Conservation (phyloP, 2,113 vertebrate genomes). For the Aix galericulata region DNA sequence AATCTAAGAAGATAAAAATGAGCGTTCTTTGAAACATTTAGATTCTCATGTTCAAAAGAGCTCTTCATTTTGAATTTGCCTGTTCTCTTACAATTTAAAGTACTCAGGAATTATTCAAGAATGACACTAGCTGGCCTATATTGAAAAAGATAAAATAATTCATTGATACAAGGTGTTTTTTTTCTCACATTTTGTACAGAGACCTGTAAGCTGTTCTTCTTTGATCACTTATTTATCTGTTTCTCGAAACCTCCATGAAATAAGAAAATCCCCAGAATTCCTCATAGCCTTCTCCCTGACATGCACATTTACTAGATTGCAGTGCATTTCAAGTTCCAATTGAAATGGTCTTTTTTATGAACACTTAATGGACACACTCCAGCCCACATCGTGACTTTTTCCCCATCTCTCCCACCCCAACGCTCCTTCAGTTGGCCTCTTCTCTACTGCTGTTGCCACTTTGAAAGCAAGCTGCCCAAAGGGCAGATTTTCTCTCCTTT, state of each 20-base stretch:
- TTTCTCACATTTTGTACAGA: neutral
- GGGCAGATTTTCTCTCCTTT: neutral
- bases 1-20: conserved; percentile 12
- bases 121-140: neutral
- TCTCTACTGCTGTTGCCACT: neutral
- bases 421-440: neutral
- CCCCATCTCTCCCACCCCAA: neutral
- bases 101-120: conserved; percentile 34
- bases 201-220: neutral
- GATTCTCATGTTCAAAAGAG: neutral
- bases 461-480: neutral
- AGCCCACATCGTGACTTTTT: neutral
- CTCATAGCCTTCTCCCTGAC: neutral
- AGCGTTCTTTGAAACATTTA: conserved; percentile 16
- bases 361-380: neutral
- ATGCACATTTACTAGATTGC: conserved; percentile 24
- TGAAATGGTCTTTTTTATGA: neutral
- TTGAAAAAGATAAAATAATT: neutral
- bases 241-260: conserved; percentile 34
- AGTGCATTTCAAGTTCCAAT: neutral
- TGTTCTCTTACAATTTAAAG: neutral
- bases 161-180: neutral
- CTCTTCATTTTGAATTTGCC: conserved; percentile 1
- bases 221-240: neutral
- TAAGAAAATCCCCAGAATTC: neutral